These are phyloP conservation scores for Colossoma macropomum DNA, from an alignment of 2,113 vertebrate species.

Conservation along the genomic window DNA sequence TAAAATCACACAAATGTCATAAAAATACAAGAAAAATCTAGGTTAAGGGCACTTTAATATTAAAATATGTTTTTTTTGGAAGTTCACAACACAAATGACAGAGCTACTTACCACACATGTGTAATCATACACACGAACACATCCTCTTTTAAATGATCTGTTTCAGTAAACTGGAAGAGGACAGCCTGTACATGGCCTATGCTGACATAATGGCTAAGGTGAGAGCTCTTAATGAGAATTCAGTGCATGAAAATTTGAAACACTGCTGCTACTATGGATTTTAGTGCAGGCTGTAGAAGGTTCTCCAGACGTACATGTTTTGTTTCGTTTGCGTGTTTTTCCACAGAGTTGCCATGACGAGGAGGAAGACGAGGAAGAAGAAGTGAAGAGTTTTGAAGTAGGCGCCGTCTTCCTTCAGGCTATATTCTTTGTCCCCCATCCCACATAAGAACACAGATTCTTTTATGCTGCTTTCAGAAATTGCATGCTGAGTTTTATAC, in stretches of 20 bases:
- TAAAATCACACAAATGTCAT: too few relatives aligned
- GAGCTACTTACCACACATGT: too few relatives aligned
- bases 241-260: neutral
- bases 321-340: neutral
- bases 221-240: constrained; percentile 24
- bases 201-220: constrained; percentile 99
- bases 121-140: neutral
- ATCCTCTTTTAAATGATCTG: neutral
- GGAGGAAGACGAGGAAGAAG: constrained; percentile 92
- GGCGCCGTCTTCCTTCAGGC: constrained; percentile 52
- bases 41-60: too few relatives aligned
- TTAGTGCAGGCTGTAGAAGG: neutral
- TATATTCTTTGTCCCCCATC: constrained; percentile 5
- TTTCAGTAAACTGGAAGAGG: constrained; percentile 93
- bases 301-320: neutral
- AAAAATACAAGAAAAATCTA: too few relatives aligned
- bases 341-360: constrained; percentile 94
- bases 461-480: constrained; percentile 19
- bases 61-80: too few relatives aligned
- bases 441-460: neutral
- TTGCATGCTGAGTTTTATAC: constrained; percentile 3
- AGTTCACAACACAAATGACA: too few relatives aligned
- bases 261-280: too few relatives aligned
- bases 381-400: constrained; percentile 98
- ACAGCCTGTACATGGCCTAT: constrained; percentile 96